phyloP scores from a whole-genome alignment of 1,140 invertebrate species.

The Forficula auricularia region DNA sequence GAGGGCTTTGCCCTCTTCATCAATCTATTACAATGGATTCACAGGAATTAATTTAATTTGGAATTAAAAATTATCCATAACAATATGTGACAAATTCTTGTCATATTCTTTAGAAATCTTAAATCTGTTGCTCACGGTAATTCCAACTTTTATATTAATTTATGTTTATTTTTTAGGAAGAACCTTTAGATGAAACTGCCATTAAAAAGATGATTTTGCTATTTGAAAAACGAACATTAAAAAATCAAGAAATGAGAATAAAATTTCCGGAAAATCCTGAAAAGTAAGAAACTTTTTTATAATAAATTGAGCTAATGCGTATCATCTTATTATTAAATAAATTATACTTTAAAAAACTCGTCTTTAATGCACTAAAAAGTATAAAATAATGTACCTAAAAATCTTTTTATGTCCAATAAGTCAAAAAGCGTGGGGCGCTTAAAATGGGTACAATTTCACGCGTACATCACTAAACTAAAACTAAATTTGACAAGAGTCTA shows the following conservation, averaged over 20 bases:
- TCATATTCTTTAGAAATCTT: not conserved
- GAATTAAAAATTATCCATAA: conserved; percentile 4
- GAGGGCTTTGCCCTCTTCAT: not conserved
- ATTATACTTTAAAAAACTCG: too few relatives aligned
- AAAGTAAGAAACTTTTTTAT: conserved; percentile 37
- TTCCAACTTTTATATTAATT: not conserved
- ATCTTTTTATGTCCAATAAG: too few relatives aligned
- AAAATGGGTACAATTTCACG: too few relatives aligned
- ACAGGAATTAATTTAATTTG: not conserved
- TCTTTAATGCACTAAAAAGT: too few relatives aligned
- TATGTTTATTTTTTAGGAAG: conserved; percentile 30
- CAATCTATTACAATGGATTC: not conserved
- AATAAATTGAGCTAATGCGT: too few relatives aligned
- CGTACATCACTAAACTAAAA: too few relatives aligned
- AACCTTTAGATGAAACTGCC: conserved; percentile 67
- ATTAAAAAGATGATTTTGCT: conserved; percentile 76
- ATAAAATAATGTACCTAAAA: too few relatives aligned
- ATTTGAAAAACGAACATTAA: conserved; percentile 86
- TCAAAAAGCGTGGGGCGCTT: too few relatives aligned
- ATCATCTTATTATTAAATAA: too few relatives aligned
- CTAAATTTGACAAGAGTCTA: too few relatives aligned
- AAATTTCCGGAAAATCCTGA: conserved; percentile 95
- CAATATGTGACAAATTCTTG: conserved; percentile 1
- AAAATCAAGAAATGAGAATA: conserved; percentile 95
- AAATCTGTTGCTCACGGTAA: not conserved